Evolutionary conservation across 1,140 invertebrate species (phyloP).

Genomic region (Meloidogyne floridensis): DNA sequence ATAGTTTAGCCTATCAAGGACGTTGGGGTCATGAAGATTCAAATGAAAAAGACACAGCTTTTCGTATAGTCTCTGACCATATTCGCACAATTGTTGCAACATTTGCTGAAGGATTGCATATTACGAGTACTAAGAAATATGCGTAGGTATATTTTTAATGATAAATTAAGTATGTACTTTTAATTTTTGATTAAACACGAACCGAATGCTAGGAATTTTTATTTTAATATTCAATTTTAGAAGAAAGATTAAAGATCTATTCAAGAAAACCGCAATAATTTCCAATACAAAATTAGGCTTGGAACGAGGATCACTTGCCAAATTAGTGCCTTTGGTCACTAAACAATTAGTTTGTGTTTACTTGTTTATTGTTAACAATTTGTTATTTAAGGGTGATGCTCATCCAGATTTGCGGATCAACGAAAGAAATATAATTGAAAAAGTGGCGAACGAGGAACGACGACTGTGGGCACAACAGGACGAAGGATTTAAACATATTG

Average conservation of each 20-base stretch:
- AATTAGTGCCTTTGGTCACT: constrained; percentile 2
- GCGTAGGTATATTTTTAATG: not conserved
- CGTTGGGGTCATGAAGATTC: constrained; percentile 85
- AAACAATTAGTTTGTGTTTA: not conserved
- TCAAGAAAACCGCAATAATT: constrained; percentile 20
- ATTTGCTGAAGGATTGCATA: constrained; percentile 80
- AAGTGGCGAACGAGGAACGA: not conserved
- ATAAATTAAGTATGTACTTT: too few species aligned
- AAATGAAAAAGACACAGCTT: constrained; percentile 97
- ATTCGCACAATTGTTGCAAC: constrained; percentile 93
- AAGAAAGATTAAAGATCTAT: constrained; percentile 28
- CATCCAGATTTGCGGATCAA: not conserved
- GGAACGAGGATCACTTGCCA: constrained; percentile 21
- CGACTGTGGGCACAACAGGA: not conserved
- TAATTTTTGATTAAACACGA: too few species aligned
- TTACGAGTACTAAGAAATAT: not conserved
- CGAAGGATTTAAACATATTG: not conserved
- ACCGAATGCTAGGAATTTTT: too few species aligned
- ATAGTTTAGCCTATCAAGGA: constrained; percentile 80
- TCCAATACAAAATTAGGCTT: constrained; percentile 2
- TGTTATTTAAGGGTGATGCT: not conserved
- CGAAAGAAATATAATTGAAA: not conserved
- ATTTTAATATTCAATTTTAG: not conserved
- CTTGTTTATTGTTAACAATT: not conserved
- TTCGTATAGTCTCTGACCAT: constrained; percentile 95